A percentile compares a stretch with the other conserved stretches of the same genome.
phyloP scores from a whole-genome alignment of 2,888 invertebrate species.

The Campoletis raptor region DNA sequence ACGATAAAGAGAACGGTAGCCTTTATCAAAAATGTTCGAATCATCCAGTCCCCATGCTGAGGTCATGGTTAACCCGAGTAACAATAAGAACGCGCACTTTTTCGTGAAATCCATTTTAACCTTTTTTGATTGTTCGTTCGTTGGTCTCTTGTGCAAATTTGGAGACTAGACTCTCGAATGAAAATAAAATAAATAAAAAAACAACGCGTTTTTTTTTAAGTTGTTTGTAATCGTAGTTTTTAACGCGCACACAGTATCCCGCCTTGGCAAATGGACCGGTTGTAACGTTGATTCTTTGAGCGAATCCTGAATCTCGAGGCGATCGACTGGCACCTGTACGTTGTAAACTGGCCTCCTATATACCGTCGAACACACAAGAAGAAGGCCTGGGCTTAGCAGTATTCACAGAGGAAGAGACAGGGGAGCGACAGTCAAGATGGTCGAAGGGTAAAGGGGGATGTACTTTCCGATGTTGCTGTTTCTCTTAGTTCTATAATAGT shows the following conservation, averaged over 20 bases:
- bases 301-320: constrained; percentile 68
- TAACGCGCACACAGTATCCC: constrained; percentile 52
- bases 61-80: constrained; percentile 64
- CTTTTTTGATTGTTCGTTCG: neutral
- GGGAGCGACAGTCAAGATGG: constrained; percentile 47
- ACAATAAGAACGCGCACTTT: constrained; percentile 68
- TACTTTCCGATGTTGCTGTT: constrained; percentile 42
- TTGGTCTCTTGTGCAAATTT: neutral
- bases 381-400: constrained; percentile 30
- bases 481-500: constrained; percentile 10
- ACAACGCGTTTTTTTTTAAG: neutral
- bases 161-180: neutral
- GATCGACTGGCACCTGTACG: constrained; percentile 71
- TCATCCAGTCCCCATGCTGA: constrained; percentile 74
- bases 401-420: constrained; percentile 55
- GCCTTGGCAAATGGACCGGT: constrained; percentile 35
- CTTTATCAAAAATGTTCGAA: constrained; percentile 85
- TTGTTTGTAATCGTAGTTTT: neutral
- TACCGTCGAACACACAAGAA: constrained; percentile 61
- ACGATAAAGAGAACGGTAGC: constrained; percentile 89
- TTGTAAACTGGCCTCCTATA: constrained; percentile 68
- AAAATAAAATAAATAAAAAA: neutral
- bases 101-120: constrained; percentile 57
- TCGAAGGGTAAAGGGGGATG: constrained; percentile 60
- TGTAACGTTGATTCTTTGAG: constrained; percentile 48